Evolutionary conservation across 1,140 invertebrate species (phyloP).

Genomic region (Sinonovacula constricta): DNA sequence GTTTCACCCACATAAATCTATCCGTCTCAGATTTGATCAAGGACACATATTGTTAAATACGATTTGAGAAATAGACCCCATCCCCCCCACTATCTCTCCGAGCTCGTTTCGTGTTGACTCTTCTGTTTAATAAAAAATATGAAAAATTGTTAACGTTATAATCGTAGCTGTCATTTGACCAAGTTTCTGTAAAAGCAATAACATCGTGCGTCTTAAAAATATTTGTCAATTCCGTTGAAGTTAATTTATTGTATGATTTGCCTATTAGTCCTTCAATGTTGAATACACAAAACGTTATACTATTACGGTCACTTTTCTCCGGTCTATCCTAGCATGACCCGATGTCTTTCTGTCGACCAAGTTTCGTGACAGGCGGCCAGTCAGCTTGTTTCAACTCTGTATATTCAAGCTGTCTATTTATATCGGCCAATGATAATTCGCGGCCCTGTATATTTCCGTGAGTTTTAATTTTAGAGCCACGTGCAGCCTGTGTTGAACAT

Average conservation of each 20-base stretch:
- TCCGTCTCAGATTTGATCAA: neutral
- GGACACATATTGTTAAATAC: too few relatives aligned
- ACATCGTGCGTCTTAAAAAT: neutral
- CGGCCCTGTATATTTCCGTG: neutral
- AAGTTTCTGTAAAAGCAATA: conserved; percentile 9
- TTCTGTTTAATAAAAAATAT: neutral
- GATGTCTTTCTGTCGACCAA: neutral
- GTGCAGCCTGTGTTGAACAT: too few relatives aligned
- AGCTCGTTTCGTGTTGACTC: neutral
- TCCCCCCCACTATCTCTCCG: neutral
- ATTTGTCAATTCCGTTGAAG: neutral
- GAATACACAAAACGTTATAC: neutral
- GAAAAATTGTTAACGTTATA: conserved; percentile 1
- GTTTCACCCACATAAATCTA: conserved; percentile 1
- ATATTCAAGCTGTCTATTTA: neutral
- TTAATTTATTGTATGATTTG: conserved; percentile 11
- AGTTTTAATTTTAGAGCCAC: too few relatives aligned
- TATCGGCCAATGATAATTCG: neutral
- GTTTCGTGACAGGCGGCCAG: neutral
- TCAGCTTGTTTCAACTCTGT: neutral
- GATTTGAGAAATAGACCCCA: neutral
- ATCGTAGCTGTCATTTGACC: conserved; percentile 1
- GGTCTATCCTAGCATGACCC: neutral
- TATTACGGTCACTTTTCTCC: neutral
- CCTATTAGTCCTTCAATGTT: neutral